These are phyloP conservation scores for Heteractis magnifica DNA, from an alignment of 92 coral and sea anemone species.

Conservation along the genomic window DNA sequence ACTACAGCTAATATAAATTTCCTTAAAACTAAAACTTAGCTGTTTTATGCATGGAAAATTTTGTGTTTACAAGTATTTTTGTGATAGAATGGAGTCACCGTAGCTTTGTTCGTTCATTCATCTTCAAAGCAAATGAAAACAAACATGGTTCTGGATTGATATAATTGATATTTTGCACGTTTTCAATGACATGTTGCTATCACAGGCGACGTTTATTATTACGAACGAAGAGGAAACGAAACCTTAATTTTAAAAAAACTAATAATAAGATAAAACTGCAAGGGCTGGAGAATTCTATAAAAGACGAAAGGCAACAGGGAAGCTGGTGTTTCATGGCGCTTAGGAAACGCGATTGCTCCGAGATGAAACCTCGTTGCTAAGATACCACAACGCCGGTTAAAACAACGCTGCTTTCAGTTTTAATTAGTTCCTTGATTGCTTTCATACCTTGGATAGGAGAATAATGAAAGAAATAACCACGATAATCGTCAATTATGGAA, in stretches of 20 bases:
- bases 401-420: constrained; percentile 32
- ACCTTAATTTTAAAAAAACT: neutral
- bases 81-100: no score
- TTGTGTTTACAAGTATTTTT: neutral
- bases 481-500: constrained; percentile 68
- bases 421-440: constrained; percentile 49
- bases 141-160: neutral
- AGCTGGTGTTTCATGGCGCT: neutral
- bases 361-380: constrained; percentile 12
- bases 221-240: neutral
- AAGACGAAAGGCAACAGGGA: neutral
- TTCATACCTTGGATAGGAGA: constrained; percentile 31
- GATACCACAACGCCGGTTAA: constrained; percentile 16
- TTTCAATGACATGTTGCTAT: neutral
- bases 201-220: no score
- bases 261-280: neutral
- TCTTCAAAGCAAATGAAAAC: neutral
- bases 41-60: neutral
- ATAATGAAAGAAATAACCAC: constrained; percentile 49
- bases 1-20: neutral
- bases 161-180: neutral
- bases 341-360: neutral
- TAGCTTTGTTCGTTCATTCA: neutral
- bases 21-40: neutral
- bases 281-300: neutral